Conservation (phyloP, 2,113 vertebrate species). For the Propithecus coquereli region DNA sequence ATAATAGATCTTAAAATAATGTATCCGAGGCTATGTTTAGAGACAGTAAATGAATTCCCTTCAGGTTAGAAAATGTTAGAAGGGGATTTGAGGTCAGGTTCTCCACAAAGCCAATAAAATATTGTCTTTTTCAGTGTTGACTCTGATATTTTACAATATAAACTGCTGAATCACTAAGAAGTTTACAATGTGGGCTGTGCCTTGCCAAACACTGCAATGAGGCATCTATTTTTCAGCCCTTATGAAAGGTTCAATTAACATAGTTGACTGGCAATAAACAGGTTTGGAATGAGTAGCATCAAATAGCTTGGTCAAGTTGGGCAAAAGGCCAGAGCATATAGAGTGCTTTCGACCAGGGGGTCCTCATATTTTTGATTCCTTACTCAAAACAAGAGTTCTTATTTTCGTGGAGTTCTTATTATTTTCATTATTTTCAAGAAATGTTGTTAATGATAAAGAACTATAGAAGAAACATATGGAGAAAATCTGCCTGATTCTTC, state of each 20-base stretch:
- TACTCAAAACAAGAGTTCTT: not conserved
- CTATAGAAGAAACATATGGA: not conserved
- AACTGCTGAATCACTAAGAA: slow-evolving; percentile 42
- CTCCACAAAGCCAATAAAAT: slow-evolving; percentile 49
- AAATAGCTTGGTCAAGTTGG: not conserved
- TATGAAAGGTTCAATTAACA: slow-evolving; percentile 22
- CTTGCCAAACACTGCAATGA: not conserved
- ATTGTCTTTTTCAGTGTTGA: slow-evolving; percentile 12
- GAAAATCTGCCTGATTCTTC: not conserved
- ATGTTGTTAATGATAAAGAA: not conserved
- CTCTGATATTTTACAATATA: slow-evolving; percentile 45
- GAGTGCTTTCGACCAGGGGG: not conserved
- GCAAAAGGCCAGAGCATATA: not conserved
- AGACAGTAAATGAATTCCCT: slow-evolving; percentile 67
- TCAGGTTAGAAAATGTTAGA: slow-evolving; percentile 57
- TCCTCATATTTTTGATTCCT: not conserved
- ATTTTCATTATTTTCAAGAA: not conserved
- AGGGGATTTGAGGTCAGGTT: slow-evolving; percentile 41
- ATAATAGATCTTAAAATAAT: slow-evolving; percentile 80
- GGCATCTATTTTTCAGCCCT: not conserved
- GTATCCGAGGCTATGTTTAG: slow-evolving; percentile 71
- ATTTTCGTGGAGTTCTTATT: not conserved
- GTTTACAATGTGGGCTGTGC: slow-evolving; percentile 16
- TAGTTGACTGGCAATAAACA: not conserved
- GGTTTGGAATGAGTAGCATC: not conserved